Percentiles rank a stretch among this genome's conserved stretches.
Evolutionary conservation across 2,888 invertebrate species (phyloP).

Genomic region (Caenorhabditis sp.): DNA sequence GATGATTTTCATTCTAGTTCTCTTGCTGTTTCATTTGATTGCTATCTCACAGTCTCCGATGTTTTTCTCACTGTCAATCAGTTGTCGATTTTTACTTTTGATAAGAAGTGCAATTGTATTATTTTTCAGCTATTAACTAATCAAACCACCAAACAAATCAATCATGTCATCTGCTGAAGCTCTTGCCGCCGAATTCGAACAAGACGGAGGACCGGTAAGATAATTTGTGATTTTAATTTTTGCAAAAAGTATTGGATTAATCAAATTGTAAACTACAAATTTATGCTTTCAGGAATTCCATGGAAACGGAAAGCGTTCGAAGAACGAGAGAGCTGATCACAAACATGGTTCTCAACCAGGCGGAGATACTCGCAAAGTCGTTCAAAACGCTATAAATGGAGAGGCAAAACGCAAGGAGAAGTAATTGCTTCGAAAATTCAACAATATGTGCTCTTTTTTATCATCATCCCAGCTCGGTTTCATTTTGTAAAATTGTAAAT

Average conservation of each 20-base stretch:
- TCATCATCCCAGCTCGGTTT: too few relatives aligned
- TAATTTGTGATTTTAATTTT: neutral
- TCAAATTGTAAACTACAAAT: too few relatives aligned
- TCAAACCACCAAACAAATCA: conserved; percentile 21
- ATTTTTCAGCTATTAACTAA: neutral
- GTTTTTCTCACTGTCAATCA: too few relatives aligned
- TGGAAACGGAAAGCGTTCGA: conserved; percentile 59
- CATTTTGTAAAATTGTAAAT: neutral
- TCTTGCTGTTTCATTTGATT: too few relatives aligned
- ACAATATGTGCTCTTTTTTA: neutral
- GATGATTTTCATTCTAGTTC: too few relatives aligned
- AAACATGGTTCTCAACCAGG: conserved; percentile 65
- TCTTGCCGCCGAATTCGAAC: conserved; percentile 63
- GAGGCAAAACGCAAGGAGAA: conserved; percentile 68
- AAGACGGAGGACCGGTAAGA: conserved; percentile 57
- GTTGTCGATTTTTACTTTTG: neutral
- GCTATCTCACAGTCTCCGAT: too few relatives aligned
- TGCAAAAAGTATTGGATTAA: too few relatives aligned
- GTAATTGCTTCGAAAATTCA: conserved; percentile 18
- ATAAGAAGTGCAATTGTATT: neutral
- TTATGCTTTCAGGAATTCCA: neutral
- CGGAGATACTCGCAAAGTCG: conserved; percentile 59
- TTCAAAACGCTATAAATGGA: conserved; percentile 63
- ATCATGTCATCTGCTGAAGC: conserved; percentile 63
- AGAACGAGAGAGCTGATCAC: conserved; percentile 66